These are phyloP conservation scores for Trichonephila clavipes DNA, from an alignment of 1,140 invertebrate species.

Conservation along the genomic window DNA sequence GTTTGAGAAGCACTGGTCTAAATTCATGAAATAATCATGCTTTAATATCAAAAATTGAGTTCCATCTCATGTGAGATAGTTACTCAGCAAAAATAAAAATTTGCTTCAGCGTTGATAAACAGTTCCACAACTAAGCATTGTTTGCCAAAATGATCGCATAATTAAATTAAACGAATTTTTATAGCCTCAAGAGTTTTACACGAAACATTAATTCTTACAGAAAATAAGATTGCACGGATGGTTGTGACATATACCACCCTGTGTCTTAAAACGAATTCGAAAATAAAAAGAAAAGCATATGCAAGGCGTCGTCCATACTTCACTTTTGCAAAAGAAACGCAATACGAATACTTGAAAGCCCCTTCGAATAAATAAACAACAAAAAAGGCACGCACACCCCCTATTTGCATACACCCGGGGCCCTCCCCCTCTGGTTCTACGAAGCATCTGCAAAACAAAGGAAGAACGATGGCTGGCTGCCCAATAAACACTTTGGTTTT, in stretches of 20 bases:
- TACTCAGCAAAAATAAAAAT: no score
- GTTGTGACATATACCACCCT: constrained; percentile 32
- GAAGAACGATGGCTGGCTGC: constrained; percentile 73
- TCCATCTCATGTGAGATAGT: no score
- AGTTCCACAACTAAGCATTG: no score
- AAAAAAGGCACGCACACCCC: constrained; percentile 59
- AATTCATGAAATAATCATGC: no score
- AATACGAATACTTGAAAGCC: constrained; percentile 74
- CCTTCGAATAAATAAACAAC: constrained; percentile 63
- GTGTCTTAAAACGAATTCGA: background rate
- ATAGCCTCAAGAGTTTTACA: background rate
- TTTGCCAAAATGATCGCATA: background rate
- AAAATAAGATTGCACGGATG: background rate
- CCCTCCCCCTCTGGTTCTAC: background rate
- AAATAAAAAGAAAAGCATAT: constrained; percentile 35
- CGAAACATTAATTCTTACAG: background rate
- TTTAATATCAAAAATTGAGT: no score
- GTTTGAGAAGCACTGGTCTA: no score
- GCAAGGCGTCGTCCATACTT: constrained; percentile 27
- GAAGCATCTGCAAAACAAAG: constrained; percentile 35
- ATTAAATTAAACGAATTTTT: background rate
- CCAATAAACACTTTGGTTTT: constrained; percentile 76
- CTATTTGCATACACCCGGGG: constrained; percentile 63
- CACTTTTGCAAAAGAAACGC: constrained; percentile 62
- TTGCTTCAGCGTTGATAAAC: no score